phyloP scores from a whole-genome alignment of 2,797 vertebrate species.

The Corythornis leucogaster region DNA sequence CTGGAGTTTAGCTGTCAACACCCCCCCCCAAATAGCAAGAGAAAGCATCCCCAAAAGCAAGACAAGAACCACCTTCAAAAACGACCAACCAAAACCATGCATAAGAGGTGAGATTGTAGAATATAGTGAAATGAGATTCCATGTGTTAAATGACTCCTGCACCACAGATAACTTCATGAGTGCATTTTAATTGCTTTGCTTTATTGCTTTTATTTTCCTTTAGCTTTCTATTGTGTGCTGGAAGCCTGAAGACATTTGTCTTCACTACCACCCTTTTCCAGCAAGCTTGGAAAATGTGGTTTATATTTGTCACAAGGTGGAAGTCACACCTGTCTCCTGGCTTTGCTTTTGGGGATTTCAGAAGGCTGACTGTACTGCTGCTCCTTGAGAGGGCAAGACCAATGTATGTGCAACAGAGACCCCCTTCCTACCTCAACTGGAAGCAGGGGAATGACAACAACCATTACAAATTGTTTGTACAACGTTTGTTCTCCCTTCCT shows the following conservation, averaged over 20 bases:
- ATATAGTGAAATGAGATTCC: not conserved
- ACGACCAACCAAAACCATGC: not conserved
- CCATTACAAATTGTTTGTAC: not conserved
- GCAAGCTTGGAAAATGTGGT: not conserved
- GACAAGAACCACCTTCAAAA: not conserved
- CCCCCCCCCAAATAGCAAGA: not conserved
- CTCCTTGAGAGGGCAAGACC: not conserved
- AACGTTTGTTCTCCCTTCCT: rapidly evolving
- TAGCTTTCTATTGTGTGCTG: not conserved
- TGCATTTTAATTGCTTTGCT: not conserved
- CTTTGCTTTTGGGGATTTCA: not conserved
- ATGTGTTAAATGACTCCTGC: not conserved
- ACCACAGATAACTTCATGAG: not conserved
- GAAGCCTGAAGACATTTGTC: not conserved
- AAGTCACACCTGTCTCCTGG: not conserved
- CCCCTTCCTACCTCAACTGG: not conserved
- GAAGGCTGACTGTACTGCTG: not conserved
- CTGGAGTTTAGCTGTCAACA: not conserved
- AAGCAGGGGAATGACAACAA: not conserved
- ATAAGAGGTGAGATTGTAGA: not conserved
- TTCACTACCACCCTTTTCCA: not conserved
- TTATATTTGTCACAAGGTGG: not conserved
- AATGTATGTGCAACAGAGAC: not conserved
- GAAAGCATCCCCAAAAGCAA: not conserved
- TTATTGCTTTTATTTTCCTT: not conserved